These are phyloP conservation scores for Dynastes hyllus DNA, from an alignment of 2,888 invertebrate genomes.

Conservation along the genomic window DNA sequence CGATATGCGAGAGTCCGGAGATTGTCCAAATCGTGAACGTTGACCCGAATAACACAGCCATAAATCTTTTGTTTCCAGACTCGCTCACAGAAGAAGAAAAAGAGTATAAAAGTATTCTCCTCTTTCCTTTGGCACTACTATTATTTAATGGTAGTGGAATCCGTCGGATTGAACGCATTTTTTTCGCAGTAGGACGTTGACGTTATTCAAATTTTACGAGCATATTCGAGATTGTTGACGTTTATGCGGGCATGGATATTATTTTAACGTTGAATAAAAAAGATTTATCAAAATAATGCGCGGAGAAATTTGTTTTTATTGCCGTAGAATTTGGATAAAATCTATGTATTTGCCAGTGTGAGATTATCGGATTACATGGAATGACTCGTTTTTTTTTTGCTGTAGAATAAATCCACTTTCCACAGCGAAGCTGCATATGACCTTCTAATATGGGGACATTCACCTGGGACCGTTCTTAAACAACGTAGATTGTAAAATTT, in stretches of 20 bases:
- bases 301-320: not conserved
- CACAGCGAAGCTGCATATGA: too few species aligned
- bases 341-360: too few species aligned
- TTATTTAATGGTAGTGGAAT: constrained; percentile 24
- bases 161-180: not conserved
- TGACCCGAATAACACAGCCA: constrained; percentile 27
- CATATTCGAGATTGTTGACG: constrained; percentile 15
- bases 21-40: constrained; percentile 23
- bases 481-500: too few species aligned
- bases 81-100: not conserved
- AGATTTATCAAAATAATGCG: constrained; percentile 4
- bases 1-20: not conserved
- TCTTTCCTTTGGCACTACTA: not conserved
- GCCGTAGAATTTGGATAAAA: too few species aligned
- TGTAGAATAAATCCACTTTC: too few species aligned
- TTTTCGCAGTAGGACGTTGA: not conserved
- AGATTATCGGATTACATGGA: too few species aligned
- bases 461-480: too few species aligned
- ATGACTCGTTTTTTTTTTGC: too few species aligned
- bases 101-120: not conserved
- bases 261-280: not conserved
- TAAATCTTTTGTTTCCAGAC: constrained; percentile 24
- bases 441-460: too few species aligned
- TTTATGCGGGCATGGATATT: constrained; percentile 10
- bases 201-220: constrained; percentile 33